Evolutionary conservation across 1,140 invertebrate genomes (phyloP).

Genomic region (Caligus rogercresseyi): DNA sequence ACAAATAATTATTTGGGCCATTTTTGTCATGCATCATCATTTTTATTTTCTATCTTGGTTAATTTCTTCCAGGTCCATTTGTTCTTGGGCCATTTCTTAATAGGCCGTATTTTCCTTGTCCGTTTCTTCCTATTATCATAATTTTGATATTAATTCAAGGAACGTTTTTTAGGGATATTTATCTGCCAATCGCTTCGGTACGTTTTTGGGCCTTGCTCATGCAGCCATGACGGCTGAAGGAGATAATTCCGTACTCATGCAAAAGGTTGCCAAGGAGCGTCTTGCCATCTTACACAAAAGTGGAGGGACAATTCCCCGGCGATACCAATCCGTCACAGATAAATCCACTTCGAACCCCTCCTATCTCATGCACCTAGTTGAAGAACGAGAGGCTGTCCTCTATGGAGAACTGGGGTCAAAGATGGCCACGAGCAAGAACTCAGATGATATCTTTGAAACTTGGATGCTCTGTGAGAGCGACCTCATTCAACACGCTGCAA

Average conservation of each 20-base stretch:
- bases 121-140: background rate
- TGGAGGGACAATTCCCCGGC: background rate
- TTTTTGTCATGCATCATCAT: too few species aligned
- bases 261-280: slow-evolving; percentile 25
- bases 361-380: slow-evolving; percentile 10
- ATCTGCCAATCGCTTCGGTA: slow-evolving; percentile 24
- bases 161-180: background rate
- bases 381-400: slow-evolving; percentile 12
- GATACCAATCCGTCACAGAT: slow-evolving; percentile 10
- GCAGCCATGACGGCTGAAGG: slow-evolving; percentile 30
- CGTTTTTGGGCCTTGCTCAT: slow-evolving; percentile 27
- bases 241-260: slow-evolving; percentile 29
- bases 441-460: slow-evolving; percentile 24
- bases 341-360: background rate
- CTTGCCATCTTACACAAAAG: slow-evolving; percentile 13
- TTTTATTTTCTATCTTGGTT: too few species aligned
- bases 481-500: slow-evolving; percentile 26
- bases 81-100: slow-evolving; percentile 16
- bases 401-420: slow-evolving; percentile 15
- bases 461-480: slow-evolving; percentile 29
- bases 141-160: background rate
- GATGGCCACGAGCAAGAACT: slow-evolving; percentile 24
- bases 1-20: too few species aligned
- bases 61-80: too few species aligned
- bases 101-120: background rate